Evolutionary conservation across 2,797 vertebrate species (phyloP), one percentile per base, ranked within the genome.

Genomic region (Euphonia xanthogaster): DNA sequence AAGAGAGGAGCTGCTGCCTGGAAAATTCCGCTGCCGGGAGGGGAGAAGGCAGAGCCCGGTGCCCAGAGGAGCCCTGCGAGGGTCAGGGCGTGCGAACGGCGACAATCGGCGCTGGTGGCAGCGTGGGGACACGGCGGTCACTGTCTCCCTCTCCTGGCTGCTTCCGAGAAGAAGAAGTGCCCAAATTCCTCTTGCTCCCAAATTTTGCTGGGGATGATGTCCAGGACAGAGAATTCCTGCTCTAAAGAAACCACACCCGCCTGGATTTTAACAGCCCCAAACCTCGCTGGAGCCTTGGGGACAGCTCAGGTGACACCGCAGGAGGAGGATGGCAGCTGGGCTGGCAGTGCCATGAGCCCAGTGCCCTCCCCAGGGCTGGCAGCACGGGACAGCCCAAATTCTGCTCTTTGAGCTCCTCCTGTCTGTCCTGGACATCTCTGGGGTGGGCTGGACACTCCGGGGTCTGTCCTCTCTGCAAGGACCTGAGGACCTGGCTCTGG

Each of bases 71-170:
- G 62, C 61, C 53, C 65, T 4, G 2, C 27, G 2, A 74, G 83
- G 86, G 74, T 33, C 86, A 8, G 3, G 42, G 73, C 4, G 65
- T 6, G 77, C 19, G 4, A 8, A 8, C 3, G 3, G 13, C 47
- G 58, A 30, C 80, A 37, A 1, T 2, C 4, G 14, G 12, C 24
- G n/a, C n/a, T n/a, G 74, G 60, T 45, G 74, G 60, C 74, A 25
- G 39, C 60, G 17, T 0, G 58, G 47, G 84, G 63, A 90, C 88
- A 67, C 50, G 10, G 60, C 6, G 92, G 93, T 87, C 94, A 40
- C 53, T 95, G 95, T 97, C 95, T 96, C 95, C 95, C 96, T 94
- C 95, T 96, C 92, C 92, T 95, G 94, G 94, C 71, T 94, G 92
- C 8, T 19, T 77, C 87, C 1, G 48, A 94, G 87, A 95, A 94